Conservation (phyloP, 92 coral and sea anemone species). For the Muricea muricata region DNA sequence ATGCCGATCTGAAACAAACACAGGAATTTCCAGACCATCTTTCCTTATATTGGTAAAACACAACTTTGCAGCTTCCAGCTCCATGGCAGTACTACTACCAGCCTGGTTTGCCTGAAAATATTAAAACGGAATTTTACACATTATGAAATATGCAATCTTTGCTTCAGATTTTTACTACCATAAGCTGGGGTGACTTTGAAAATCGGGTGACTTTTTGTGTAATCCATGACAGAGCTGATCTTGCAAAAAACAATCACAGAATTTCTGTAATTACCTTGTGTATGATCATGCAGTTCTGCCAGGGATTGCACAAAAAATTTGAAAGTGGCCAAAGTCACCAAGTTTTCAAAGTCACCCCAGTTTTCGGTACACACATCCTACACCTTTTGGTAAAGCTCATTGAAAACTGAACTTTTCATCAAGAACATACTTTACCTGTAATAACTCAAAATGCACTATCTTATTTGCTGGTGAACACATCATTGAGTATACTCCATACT, state of each 20-base stretch:
- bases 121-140: not conserved
- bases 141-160: not conserved
- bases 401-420: too few relatives aligned
- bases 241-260: too few relatives aligned
- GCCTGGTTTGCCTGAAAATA: slow-evolving; percentile 31
- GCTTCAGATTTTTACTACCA: not conserved
- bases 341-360: too few relatives aligned
- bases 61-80: slow-evolving; percentile 56
- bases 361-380: too few relatives aligned
- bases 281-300: too few relatives aligned
- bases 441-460: slow-evolving; percentile 27
- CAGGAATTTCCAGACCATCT: slow-evolving; percentile 34
- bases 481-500: slow-evolving; percentile 22
- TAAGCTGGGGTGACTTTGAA: too few relatives aligned
- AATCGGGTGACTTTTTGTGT: too few relatives aligned
- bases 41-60: slow-evolving; percentile 32
- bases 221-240: too few relatives aligned
- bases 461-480: slow-evolving; percentile 1
- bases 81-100: slow-evolving; percentile 37
- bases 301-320: too few relatives aligned
- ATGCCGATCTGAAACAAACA: slow-evolving; percentile 54
- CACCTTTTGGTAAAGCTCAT: too few relatives aligned
- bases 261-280: too few relatives aligned
- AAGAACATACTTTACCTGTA: slow-evolving; percentile 28
- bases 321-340: too few relatives aligned